Percentiles rank a stretch among this genome's conserved stretches.
phyloP scores from a whole-genome alignment of 2,113 vertebrate genomes.

The Rynchops niger region DNA sequence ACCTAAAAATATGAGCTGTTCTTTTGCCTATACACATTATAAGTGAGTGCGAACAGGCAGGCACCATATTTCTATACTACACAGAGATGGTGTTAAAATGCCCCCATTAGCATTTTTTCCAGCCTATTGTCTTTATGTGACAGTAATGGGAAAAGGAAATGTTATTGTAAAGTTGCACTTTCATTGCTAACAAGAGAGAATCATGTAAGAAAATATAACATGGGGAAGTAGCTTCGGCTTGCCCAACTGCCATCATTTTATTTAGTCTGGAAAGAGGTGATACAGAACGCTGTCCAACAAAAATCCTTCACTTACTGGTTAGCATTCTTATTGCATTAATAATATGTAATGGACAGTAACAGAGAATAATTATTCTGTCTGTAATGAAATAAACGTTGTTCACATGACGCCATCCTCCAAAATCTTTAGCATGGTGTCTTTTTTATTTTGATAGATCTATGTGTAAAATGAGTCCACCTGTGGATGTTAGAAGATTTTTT shows the following conservation, averaged over 20 bases:
- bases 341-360: neutral
- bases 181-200: neutral
- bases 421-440: neutral
- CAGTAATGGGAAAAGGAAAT: slow-evolving; percentile 1
- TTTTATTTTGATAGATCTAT: neutral
- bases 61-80: neutral
- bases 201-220: neutral
- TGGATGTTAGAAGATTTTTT: neutral
- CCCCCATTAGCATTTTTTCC: neutral
- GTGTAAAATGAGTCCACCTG: neutral
- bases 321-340: neutral
- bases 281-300: neutral
- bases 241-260: neutral
- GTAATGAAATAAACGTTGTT: neutral
- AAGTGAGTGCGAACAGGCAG: slow-evolving; percentile 33
- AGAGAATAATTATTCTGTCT: neutral
- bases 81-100: slow-evolving; percentile 30
- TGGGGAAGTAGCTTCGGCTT: neutral
- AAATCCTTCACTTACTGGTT: neutral
- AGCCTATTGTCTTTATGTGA: neutral
- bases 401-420: neutral
- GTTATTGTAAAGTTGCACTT: neutral
- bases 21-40: slow-evolving; percentile 34
- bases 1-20: slow-evolving; percentile 52
- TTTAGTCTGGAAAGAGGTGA: neutral